phyloP scores from a whole-genome alignment of 2,888 invertebrate genomes.

The Tipula vernalis region DNA sequence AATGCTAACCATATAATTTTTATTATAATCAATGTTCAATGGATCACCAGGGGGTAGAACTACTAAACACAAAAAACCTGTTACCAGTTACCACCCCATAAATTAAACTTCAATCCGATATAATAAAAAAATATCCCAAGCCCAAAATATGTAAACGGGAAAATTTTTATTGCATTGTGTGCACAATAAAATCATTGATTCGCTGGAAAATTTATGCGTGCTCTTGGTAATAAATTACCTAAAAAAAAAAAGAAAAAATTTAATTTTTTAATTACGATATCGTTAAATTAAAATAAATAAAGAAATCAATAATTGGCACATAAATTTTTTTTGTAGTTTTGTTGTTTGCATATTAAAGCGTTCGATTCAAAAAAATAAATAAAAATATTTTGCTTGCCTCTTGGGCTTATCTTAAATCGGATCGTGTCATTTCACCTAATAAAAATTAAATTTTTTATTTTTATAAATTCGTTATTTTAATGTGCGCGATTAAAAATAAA shows the following conservation, averaged over 20 bases:
- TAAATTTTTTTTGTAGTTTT: background rate
- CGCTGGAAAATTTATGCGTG: background rate
- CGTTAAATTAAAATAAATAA: background rate
- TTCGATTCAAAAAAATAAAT: background rate
- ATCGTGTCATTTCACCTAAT: conserved; percentile 4
- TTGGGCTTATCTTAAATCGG: background rate
- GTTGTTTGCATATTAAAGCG: background rate
- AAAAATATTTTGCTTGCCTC: background rate
- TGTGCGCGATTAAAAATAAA: background rate
- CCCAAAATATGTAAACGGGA: background rate
- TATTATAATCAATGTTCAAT: too few relatives aligned
- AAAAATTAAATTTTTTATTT: background rate
- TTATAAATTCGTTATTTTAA: background rate
- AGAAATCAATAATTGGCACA: background rate
- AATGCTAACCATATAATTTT: too few relatives aligned
- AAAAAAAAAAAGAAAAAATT: background rate
- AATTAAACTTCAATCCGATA: background rate
- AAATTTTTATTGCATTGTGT: background rate
- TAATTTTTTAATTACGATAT: conserved; percentile 4
- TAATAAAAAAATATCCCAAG: background rate
- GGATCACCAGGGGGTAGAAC: too few relatives aligned
- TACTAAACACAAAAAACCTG: background rate
- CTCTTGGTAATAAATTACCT: background rate
- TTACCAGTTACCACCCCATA: background rate
- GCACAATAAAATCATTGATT: background rate